Percentiles rank a stretch among this genome's conserved stretches.
Conservation (phyloP, 1,140 invertebrate species). For the Habropoda laboriosa region DNA sequence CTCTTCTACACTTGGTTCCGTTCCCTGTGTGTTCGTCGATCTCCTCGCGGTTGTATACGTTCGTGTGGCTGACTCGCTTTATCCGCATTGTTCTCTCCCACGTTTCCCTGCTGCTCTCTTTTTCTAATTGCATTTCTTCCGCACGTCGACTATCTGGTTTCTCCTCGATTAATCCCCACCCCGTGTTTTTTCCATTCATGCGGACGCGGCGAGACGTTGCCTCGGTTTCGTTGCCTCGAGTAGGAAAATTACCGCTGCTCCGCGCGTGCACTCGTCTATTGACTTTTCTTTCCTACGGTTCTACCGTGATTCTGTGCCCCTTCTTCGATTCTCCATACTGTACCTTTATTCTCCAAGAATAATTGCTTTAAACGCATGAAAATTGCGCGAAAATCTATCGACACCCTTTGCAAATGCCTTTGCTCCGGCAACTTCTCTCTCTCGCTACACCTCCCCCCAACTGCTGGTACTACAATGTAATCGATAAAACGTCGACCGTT, state of each 20-base stretch:
- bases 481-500: conserved; percentile 53
- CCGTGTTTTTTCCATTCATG: conserved; percentile 46
- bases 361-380: too few species aligned
- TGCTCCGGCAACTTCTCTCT: too few species aligned
- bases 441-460: too few species aligned
- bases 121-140: conserved; percentile 53
- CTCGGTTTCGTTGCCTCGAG: neutral
- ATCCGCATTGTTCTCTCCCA: conserved; percentile 29
- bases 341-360: too few species aligned
- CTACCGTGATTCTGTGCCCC: too few species aligned
- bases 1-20: neutral
- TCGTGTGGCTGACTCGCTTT: conserved; percentile 25
- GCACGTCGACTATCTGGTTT: conserved; percentile 17
- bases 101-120: conserved; percentile 15
- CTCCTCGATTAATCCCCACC: conserved; percentile 33
- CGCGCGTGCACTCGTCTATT: neutral
- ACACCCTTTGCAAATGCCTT: too few species aligned
- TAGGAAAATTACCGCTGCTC: conserved; percentile 36
- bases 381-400: too few species aligned
- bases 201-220: conserved; percentile 3
- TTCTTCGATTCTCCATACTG: too few species aligned
- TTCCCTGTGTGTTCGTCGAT: neutral
- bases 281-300: neutral
- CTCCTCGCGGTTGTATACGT: neutral
- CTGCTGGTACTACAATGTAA: conserved; percentile 13